Evolutionary conservation across 2,888 invertebrate genomes (phyloP).

Genomic region (Pocota personata): DNA sequence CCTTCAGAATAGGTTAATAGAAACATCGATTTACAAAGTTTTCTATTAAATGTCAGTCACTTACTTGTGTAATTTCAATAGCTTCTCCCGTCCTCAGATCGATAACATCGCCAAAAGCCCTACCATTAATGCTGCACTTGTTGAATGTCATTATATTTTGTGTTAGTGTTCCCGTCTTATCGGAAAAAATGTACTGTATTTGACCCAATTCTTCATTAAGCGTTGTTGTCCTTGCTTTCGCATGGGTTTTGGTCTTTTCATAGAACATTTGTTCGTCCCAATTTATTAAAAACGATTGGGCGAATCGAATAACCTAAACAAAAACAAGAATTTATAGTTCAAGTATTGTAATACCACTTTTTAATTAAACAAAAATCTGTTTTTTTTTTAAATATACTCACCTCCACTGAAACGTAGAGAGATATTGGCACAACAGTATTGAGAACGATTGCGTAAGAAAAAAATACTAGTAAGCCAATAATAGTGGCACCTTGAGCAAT

Average conservation of each 20-base stretch:
- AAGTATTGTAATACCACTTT: no score
- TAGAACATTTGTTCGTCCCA: constrained; percentile 99
- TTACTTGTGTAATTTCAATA: constrained; percentile 93
- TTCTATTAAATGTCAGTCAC: no score
- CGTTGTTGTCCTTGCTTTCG: constrained; percentile 98
- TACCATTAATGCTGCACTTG: constrained; percentile 97
- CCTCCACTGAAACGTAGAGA: constrained; percentile 97
- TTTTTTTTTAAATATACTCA: constrained; percentile 80
- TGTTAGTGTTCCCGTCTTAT: constrained; percentile 99
- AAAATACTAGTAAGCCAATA: constrained; percentile 98
- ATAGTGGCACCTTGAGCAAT: constrained; percentile 93
- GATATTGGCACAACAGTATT: constrained; percentile 99
- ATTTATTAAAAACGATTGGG: constrained; percentile 99
- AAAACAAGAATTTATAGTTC: not conserved
- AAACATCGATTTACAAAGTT: no score
- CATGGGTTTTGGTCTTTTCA: constrained; percentile 93
- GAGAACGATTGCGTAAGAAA: constrained; percentile 99
- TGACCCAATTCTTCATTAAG: constrained; percentile 99
- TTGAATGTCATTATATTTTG: constrained; percentile 99
- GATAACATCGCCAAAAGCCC: constrained; percentile 95
- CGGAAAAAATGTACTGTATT: constrained; percentile 99
- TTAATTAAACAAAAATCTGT: not conserved
- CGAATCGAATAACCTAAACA: constrained; percentile 94
- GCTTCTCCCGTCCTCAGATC: constrained; percentile 94
- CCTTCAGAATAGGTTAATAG: no score